These are phyloP conservation scores for Sardina pilchardus DNA, from an alignment of 2,113 vertebrate genomes.

Conservation along the genomic window DNA sequence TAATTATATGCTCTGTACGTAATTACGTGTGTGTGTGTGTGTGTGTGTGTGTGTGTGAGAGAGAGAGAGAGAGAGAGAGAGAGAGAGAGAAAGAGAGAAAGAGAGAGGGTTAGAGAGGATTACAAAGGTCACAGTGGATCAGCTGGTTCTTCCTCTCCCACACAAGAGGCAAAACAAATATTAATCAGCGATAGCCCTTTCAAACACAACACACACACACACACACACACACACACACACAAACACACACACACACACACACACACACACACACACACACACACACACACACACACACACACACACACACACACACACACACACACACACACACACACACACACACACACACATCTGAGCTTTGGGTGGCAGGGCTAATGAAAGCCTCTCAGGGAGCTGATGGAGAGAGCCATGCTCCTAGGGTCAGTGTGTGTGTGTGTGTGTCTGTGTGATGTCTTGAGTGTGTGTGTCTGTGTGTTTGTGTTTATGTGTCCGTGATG, in stretches of 20 bases:
- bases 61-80: not conserved
- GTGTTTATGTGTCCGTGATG: conserved; percentile 8
- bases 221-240: no score
- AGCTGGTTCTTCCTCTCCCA: conserved; percentile 70
- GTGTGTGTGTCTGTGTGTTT: not conserved
- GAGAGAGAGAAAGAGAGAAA: not conserved
- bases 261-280: no score
- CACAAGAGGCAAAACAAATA: conserved; percentile 73
- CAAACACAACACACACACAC: conserved; percentile 56
- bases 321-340: not conserved
- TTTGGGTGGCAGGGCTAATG: conserved; percentile 29
- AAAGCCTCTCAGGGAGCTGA: not conserved
- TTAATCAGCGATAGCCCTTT: conserved; percentile 73
- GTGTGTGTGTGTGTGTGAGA: not conserved
- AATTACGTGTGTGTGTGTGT: not conserved
- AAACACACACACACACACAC: no score
- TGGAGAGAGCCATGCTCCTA: not conserved
- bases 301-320: not conserved
- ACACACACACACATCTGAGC: conserved; percentile 18
- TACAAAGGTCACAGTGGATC: conserved; percentile 68
- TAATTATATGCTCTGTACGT: not conserved
- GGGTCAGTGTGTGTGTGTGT: not conserved
- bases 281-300: no score
- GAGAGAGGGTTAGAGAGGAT: conserved; percentile 55
- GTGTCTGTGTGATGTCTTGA: conserved; percentile 31